Percentiles rank a stretch among this genome's conserved stretches.
phyloP scores from a whole-genome alignment of 2,888 invertebrate genomes.

The Brenthis ino region DNA sequence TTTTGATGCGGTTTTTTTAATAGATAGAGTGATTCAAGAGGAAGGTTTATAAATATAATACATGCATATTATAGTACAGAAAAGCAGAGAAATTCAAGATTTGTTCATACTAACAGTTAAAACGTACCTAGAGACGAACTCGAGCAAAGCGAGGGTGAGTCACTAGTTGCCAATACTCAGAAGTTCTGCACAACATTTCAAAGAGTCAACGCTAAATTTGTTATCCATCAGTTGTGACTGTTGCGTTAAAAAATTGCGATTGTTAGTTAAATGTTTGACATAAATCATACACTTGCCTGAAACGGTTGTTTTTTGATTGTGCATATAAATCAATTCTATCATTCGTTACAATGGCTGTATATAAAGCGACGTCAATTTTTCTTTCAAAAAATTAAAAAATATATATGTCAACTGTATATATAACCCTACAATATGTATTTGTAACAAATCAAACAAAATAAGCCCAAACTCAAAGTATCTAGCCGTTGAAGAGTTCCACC shows the following conservation, averaged over 20 bases:
- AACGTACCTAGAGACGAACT: no score
- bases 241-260: conserved; percentile 25
- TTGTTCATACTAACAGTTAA: no score
- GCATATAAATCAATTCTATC: conserved; percentile 44
- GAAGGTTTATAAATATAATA: no score
- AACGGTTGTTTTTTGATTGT: conserved; percentile 40
- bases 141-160: no score
- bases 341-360: conserved; percentile 30
- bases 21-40: no score
- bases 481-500: no score
- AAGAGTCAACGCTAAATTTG: conserved; percentile 23
- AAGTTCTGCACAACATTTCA: not conserved
- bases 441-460: no score
- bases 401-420: conserved; percentile 10
- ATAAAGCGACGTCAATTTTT: conserved; percentile 14
- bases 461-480: no score
- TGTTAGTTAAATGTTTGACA: conserved; percentile 32
- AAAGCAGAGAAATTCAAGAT: no score
- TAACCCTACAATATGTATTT: not conserved
- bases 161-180: not conserved
- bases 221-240: conserved; percentile 28
- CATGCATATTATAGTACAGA: no score
- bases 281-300: conserved; percentile 35
- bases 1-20: no score
- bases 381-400: no score